Evolutionary conservation across 1,140 invertebrate species (phyloP), one percentile per base, ranked within the genome.

Genomic region (Atta cephalotes): DNA sequence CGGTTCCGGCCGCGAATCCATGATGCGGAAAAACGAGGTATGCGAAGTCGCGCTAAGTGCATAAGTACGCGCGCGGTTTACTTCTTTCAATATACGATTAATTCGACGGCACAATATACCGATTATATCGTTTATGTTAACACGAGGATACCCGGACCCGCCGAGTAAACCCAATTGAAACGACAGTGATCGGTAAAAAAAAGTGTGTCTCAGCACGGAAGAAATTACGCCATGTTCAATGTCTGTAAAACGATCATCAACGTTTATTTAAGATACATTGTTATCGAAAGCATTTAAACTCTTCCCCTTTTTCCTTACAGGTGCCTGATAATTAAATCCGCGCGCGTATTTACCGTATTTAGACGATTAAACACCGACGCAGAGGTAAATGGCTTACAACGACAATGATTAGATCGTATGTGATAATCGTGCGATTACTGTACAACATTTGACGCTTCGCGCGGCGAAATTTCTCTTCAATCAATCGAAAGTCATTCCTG

Each of bases 301-400:
- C 28, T 60, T 39, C 35, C 71, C 28, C 51, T 31, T 45, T 58
- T 21, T n/a, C 74, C 45, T 35, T 49, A 66, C 58, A 72, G 56
- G 31, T 58, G 35, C 39, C 65, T 28, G 21, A 28, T 35, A 82
- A 53, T 66, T 86, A 65, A 58, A n/a, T 45, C 35, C 79, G 58
- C 86, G 79, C 79, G 87, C 56, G 62, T 58, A 82, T 76, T 86
- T 70, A 87, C 53, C 76, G n/a, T 70, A 70, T 16, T 51, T 45
- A 76, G 87, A 88, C 80, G 81, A 85, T 76, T 12, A 76, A 77
- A 89, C 80, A 80, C 60, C 76, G 39, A 31, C 77, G 77, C 39
- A 65, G 18, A 65, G 49, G 25, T 80, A 68, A 65, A 78, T 49
- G 35, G 7, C 58, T 63, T 78, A 65, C 21, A 31, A 65, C 81